Base-by-base conservation (phyloP, 2,888 invertebrate genomes). In the Ophion ellenae region DNA sequence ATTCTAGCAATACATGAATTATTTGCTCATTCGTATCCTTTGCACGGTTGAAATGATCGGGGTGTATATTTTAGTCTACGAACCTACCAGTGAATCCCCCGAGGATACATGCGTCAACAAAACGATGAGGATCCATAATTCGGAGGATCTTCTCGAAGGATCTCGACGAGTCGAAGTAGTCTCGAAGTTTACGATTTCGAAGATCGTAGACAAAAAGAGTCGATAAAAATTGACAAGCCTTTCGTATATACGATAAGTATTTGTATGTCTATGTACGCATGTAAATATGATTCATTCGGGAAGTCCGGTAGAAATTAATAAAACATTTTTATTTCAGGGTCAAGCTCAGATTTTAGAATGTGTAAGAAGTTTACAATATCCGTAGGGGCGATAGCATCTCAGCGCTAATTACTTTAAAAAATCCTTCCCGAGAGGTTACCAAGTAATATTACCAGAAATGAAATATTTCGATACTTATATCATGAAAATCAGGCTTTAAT, bases 301-400 rank as follows among this genome's bases (percentile, higher is more conserved):
- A n/a, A 32, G 57, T 32, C n/a, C 14, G n/a, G 17, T 4, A 53
- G 11, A 71, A 71, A 59, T 71, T 20, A 17, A 28, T n/a, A 36
- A 20, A 10, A 71, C 24, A 53, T 57, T 10, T 47, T 59, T 5
- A 32, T 59, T 59, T 71, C 71, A 71, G 9, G 71, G 71, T 71
- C 57, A 57, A 17, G 17, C 57, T 3, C n/a, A 59, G n/a, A 28
- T 47, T 53, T 17, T 17, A 3, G 17, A 70, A 47, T 24, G 70
- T 14, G 17, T 3, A 28, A 32, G 11, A 70, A 53, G 14, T 47
- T 47, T 3, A 14, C 47, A 47, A 47, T 14, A 47, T 47, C 47
- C 47, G 10, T 10, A 14, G 4, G 2, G 10, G 47, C 11, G 14
- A 10, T 14, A 11, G 3, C 14, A 11, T 47, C 11, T 14, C 47